Conservation (phyloP, 2,113 vertebrate species). For the Maccullochella peelii region DNA sequence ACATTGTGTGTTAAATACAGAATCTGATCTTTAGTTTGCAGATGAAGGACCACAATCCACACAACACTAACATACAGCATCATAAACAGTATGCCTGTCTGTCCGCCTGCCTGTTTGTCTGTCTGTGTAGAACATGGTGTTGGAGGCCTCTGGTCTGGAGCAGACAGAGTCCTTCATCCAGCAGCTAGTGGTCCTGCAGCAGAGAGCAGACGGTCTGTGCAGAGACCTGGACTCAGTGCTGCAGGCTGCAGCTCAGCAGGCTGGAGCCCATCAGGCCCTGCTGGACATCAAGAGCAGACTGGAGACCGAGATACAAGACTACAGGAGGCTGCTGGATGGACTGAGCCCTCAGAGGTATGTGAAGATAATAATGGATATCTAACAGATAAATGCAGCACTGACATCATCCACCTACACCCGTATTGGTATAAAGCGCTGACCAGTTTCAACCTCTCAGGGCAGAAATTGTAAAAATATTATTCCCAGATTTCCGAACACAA, state of each 20-base stretch:
- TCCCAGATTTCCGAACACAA: no score
- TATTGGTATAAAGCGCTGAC: no score
- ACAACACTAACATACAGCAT: neutral
- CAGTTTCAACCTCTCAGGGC: no score
- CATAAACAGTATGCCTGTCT: neutral
- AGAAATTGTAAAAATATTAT: no score
- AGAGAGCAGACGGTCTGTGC: constrained; percentile 15
- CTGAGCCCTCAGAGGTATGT: neutral
- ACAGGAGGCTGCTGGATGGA: constrained; percentile 35
- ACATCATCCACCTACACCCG: no score
- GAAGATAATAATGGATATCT: neutral
- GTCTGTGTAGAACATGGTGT: constrained; percentile 17
- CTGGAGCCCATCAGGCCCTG: constrained; percentile 33
- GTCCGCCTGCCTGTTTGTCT: neutral
- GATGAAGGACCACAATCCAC: neutral
- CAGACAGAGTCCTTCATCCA: neutral
- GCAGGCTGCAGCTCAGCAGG: constrained; percentile 20
- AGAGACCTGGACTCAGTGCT: constrained; percentile 41
- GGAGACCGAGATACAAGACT: constrained; percentile 42
- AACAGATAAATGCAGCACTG: no score
- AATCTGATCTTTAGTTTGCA: no score
- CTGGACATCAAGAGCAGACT: constrained; percentile 42
- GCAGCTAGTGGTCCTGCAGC: constrained; percentile 37
- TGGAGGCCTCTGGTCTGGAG: constrained; percentile 27
- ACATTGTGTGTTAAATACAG: no score